Conservation (phyloP, 2,888 invertebrate species). For the Lissocephala sabroskyi region DNA sequence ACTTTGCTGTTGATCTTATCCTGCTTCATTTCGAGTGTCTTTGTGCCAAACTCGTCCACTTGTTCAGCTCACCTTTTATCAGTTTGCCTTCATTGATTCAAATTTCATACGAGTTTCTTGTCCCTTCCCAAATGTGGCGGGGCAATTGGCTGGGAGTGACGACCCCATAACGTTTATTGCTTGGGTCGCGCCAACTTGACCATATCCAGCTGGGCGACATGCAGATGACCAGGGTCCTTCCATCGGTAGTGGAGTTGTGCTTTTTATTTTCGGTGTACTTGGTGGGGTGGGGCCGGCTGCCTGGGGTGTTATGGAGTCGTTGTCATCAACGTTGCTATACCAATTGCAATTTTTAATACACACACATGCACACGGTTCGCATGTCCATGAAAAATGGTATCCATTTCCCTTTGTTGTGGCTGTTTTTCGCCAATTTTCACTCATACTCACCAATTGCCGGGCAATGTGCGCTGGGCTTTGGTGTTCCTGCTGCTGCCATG, state of each 20-base stretch:
- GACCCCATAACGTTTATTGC: not conserved
- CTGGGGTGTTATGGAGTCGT: constrained; percentile 33
- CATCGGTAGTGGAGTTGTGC: constrained; percentile 11
- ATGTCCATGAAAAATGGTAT: constrained; percentile 27
- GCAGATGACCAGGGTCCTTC: constrained; percentile 25
- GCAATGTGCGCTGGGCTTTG: too few relatives aligned
- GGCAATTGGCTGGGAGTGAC: constrained; percentile 17
- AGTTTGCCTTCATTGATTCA: too few relatives aligned
- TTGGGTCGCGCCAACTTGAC: constrained; percentile 61
- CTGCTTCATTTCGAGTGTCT: too few relatives aligned
- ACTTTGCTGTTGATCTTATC: too few relatives aligned
- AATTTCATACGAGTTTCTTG: too few relatives aligned
- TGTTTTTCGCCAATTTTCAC: constrained; percentile 25
- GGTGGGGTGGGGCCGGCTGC: constrained; percentile 4
- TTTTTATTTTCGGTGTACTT: not conserved
- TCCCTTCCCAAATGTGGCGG: constrained; percentile 4
- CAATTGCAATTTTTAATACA: constrained; percentile 8
- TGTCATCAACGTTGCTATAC: constrained; percentile 9
- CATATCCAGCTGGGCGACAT: constrained; percentile 59
- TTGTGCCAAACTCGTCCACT: too few relatives aligned
- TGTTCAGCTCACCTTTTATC: too few relatives aligned
- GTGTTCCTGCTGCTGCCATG: too few relatives aligned
- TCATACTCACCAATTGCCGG: constrained; percentile 13
- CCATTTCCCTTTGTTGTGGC: constrained; percentile 30
- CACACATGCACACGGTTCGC: constrained; percentile 6